Percentiles rank a stretch among this genome's conserved stretches.
phyloP scores from a whole-genome alignment of 2,113 vertebrate species.

The Ceratotherium simum region DNA sequence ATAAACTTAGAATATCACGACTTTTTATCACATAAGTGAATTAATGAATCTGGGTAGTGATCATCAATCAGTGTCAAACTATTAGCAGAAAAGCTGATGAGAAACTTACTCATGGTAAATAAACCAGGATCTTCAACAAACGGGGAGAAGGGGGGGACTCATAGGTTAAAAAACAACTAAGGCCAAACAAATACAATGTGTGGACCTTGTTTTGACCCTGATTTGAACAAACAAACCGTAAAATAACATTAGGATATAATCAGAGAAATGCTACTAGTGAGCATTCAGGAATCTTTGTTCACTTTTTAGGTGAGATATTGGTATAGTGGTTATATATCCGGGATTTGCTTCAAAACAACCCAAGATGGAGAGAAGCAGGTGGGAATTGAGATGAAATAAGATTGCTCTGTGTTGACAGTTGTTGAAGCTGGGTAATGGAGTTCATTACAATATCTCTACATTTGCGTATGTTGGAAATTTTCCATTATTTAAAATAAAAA shows the following conservation, averaged over 20 bases:
- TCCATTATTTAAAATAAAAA: not conserved
- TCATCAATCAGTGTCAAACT: not conserved
- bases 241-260: not conserved
- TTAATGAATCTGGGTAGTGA: not conserved
- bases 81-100: not conserved
- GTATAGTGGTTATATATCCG: not conserved
- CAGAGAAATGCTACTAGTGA: not conserved
- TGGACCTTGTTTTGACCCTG: not conserved
- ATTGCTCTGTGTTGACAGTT: not conserved
- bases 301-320: not conserved
- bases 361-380: not conserved
- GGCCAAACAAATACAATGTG: not conserved
- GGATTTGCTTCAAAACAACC: not conserved
- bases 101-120: not conserved
- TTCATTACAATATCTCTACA: not conserved
- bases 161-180: not conserved
- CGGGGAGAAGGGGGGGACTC: accelerated
- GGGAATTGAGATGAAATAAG: not conserved
- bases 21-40: not conserved
- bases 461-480: not conserved
- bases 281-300: not conserved
- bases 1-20: not conserved
- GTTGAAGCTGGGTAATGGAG: not conserved
- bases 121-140: not conserved
- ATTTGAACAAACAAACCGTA: not conserved